These are phyloP conservation scores for Ptilonorhynchus violaceus DNA, from an alignment of 2,113 vertebrate species.

Conservation along the genomic window DNA sequence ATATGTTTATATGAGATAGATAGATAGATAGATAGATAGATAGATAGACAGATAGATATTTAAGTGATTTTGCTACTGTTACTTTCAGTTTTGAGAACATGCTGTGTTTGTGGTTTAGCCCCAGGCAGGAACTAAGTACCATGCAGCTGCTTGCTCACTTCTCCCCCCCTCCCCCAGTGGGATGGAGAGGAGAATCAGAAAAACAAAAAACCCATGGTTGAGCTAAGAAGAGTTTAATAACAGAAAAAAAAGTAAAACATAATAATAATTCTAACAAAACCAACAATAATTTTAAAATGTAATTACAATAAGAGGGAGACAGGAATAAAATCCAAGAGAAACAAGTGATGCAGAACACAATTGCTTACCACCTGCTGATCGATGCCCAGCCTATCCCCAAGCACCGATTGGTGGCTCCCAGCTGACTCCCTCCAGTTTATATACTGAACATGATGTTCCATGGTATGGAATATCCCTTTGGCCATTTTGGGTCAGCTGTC, in stretches of 20 bases:
- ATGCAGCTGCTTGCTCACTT: background rate
- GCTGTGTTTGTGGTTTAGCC: background rate
- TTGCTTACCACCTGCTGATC: background rate
- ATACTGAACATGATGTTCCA: background rate
- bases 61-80: background rate
- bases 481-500: background rate
- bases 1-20: background rate
- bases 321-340: background rate
- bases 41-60: background rate
- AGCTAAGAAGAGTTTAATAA: background rate
- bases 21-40: too few species aligned
- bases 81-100: background rate
- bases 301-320: background rate
- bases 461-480: background rate
- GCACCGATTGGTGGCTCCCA: background rate
- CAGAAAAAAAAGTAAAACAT: background rate
- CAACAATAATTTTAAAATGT: background rate
- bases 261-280: background rate
- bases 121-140: background rate
- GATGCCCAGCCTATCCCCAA: background rate
- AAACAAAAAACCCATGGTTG: background rate
- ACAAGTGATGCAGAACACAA: background rate
- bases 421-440: background rate
- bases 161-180: background rate
- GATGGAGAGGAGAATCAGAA: background rate